Conservation (phyloP, 2,888 invertebrate genomes). For the Alentia gelatinosa region DNA sequence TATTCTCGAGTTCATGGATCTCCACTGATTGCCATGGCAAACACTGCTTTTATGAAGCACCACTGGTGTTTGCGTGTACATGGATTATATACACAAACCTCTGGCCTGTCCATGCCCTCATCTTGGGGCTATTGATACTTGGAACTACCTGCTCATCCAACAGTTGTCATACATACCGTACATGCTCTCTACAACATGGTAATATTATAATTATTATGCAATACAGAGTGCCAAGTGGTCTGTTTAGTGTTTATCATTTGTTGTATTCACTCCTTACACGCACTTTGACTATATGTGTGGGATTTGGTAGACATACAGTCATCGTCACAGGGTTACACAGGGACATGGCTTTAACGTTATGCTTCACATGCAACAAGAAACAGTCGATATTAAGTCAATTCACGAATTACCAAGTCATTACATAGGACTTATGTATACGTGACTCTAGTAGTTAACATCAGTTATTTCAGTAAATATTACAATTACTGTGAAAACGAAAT, state of each 20-base stretch:
- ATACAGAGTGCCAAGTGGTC: constrained; percentile 23
- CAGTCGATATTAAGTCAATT: neutral
- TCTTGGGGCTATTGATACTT: neutral
- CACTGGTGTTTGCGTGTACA: constrained; percentile 18
- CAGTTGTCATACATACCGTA: constrained; percentile 25
- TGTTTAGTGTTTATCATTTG: neutral
- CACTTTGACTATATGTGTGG: neutral
- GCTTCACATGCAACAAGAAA: neutral
- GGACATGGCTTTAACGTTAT: neutral
- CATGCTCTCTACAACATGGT: constrained; percentile 7
- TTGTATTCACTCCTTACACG: constrained; percentile 6
- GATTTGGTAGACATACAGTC: constrained; percentile 4
- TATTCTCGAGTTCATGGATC: neutral
- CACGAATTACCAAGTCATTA: neutral
- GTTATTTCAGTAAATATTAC: neutral
- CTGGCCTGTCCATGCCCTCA: too few relatives aligned
- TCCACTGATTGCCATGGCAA: constrained; percentile 13
- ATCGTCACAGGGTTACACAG: neutral
- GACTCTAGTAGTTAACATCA: neutral
- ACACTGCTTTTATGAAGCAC: constrained; percentile 49
- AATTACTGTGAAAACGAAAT: too few relatives aligned
- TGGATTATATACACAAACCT: neutral
- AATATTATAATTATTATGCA: neutral
- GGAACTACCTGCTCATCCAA: constrained; percentile 22
- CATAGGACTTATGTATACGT: neutral